Conservation (phyloP, 2,888 invertebrate species). For the Lasioglossum malachurum region DNA sequence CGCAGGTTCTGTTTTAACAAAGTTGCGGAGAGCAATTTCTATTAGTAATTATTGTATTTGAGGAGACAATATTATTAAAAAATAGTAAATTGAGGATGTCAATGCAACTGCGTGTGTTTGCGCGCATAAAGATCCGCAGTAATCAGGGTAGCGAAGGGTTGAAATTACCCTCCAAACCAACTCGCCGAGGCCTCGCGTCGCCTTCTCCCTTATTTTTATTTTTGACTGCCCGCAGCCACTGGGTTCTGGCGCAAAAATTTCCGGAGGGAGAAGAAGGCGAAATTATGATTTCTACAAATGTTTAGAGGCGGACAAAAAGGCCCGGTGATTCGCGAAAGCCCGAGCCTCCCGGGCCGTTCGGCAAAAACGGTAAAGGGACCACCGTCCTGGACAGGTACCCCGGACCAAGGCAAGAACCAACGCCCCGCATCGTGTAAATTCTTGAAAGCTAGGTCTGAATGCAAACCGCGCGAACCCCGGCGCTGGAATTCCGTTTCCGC, state of each 20-base stretch:
- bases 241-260: not conserved
- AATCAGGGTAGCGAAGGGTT: no score
- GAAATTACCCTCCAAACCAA: no score
- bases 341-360: not conserved
- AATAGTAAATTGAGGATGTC: no score
- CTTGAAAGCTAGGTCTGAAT: slow-evolving; percentile 40
- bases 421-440: slow-evolving; percentile 48
- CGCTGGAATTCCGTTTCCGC: slow-evolving; percentile 49
- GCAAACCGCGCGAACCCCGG: slow-evolving; percentile 42
- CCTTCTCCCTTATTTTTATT: not conserved
- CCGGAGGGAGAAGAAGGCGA: no score
- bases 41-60: no score
- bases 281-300: slow-evolving; percentile 2
- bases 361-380: slow-evolving; percentile 7
- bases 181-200: no score
- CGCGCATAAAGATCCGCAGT: no score
- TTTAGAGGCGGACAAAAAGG: not conserved
- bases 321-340: not conserved
- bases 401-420: slow-evolving; percentile 37
- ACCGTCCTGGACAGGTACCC: not conserved
- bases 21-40: no score
- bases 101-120: no score
- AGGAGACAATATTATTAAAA: no score
- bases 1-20: no score
- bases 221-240: not conserved